phyloP scores from a whole-genome alignment of 2,888 invertebrate genomes.

The Lissocephala sabroskyi region DNA sequence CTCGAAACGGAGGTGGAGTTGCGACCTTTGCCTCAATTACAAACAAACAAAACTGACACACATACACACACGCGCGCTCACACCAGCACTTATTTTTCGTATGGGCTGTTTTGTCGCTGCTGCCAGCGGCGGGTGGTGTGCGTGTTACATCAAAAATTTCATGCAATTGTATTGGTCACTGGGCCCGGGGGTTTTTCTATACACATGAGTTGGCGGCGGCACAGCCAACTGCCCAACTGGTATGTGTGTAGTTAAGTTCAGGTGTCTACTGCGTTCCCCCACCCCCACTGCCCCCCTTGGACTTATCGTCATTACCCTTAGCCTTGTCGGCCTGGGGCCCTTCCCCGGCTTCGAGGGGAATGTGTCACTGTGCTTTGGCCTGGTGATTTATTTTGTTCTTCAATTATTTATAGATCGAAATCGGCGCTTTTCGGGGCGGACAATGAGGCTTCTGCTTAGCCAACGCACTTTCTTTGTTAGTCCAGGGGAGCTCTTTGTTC shows the following conservation, averaged over 20 bases:
- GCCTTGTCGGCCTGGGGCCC: too few species aligned
- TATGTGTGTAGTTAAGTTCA: slow-evolving; percentile 22
- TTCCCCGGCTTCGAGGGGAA: slow-evolving; percentile 1
- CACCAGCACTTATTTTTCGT: too few species aligned
- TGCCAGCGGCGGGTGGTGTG: neutral
- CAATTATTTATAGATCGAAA: slow-evolving; percentile 21
- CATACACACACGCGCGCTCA: slow-evolving; percentile 24
- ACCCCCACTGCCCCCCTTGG: neutral
- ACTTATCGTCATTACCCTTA: too few species aligned
- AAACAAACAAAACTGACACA: slow-evolving; percentile 44
- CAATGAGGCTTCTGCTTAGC: neutral
- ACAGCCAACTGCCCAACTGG: too few species aligned
- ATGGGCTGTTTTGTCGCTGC: too few species aligned
- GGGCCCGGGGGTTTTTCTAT: too few species aligned
- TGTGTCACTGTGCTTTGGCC: slow-evolving; percentile 24
- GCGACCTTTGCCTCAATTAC: slow-evolving; percentile 62
- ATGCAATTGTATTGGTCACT: too few species aligned
- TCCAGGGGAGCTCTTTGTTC: too few species aligned
- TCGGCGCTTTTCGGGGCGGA: neutral
- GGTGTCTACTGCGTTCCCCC: slow-evolving; percentile 20
- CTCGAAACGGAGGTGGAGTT: neutral
- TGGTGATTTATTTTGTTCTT: slow-evolving; percentile 14
- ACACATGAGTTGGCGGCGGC: neutral
- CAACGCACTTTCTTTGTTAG: too few species aligned
- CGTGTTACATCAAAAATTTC: slow-evolving; percentile 2